Evolutionary conservation across 2,113 vertebrate genomes (phyloP).

Genomic region (Pseudorasbora parva): DNA sequence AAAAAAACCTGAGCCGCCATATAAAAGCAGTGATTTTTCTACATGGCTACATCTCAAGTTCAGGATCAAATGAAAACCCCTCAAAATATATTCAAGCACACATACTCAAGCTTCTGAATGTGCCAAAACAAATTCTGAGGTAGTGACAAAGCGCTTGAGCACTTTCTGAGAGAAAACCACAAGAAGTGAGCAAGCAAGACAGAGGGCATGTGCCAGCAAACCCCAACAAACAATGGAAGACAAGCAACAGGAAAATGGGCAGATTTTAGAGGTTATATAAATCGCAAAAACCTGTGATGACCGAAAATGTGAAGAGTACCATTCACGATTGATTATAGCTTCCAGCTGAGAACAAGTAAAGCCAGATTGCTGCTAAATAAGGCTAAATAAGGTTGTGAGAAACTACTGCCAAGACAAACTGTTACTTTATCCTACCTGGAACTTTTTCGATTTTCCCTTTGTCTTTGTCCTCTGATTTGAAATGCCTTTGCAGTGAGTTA

Average conservation of each 20-base stretch:
- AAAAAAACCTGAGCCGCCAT: not conserved
- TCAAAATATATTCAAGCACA: not conserved
- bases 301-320: conserved; percentile 8
- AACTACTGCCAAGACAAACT: conserved; percentile 18
- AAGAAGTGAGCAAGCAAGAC: conserved; percentile 3
- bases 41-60: not conserved
- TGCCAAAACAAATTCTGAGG: conserved; percentile 30
- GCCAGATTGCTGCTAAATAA: not conserved
- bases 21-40: not conserved
- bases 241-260: conserved; percentile 14
- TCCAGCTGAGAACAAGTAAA: not conserved
- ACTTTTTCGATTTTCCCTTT: not conserved
- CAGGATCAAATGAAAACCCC: not conserved
- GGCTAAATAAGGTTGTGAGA: not conserved
- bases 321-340: conserved; percentile 1
- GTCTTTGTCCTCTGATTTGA: not conserved
- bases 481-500: conserved; percentile 32
- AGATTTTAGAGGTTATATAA: conserved; percentile 27
- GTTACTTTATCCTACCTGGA: conserved; percentile 14
- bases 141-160: not conserved
- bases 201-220: not conserved
- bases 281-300: conserved; percentile 8
- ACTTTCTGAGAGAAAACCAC: conserved; percentile 14
- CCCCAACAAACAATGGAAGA: conserved; percentile 15
- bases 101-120: conserved; percentile 4